A percentile compares a stretch with the other conserved stretches of the same genome.
Conservation (phyloP, 2,113 vertebrate genomes). For the Toxotes jaculatrix region DNA sequence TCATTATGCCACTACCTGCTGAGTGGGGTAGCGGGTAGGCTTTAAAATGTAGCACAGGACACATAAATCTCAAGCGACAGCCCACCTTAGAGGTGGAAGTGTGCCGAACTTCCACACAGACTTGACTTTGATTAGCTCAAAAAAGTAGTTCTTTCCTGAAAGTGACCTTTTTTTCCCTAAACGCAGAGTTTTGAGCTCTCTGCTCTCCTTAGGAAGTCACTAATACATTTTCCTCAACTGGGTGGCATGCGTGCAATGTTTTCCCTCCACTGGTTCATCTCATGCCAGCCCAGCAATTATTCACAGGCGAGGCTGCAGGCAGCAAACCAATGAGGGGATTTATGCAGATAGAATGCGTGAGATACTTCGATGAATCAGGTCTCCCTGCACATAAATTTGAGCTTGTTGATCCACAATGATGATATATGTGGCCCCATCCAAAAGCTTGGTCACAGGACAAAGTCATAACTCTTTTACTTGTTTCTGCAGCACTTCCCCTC, state of each 20-base stretch:
- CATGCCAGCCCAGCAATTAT: slow-evolving; percentile 62
- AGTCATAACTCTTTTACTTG: slow-evolving; percentile 69
- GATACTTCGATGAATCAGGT: slow-evolving; percentile 68
- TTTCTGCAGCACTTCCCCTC: slow-evolving; percentile 36
- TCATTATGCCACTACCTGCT: slow-evolving; percentile 37
- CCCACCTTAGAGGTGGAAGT: slow-evolving; percentile 35
- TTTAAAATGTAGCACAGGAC: slow-evolving; percentile 40
- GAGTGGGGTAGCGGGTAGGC: slow-evolving; percentile 12
- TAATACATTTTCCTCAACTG: slow-evolving; percentile 42
- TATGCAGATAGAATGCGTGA: slow-evolving; percentile 71
- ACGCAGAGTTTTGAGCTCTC: not conserved
- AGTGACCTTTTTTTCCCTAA: slow-evolving; percentile 13
- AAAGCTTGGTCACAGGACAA: slow-evolving; percentile 52
- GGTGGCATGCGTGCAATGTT: slow-evolving; percentile 47
- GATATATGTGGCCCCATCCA: slow-evolving; percentile 65
- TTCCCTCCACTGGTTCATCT: slow-evolving; percentile 58
- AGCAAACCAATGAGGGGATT: slow-evolving; percentile 77
- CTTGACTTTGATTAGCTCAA: slow-evolving; percentile 42
- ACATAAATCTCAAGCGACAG: slow-evolving; percentile 56
- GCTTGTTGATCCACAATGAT: slow-evolving; percentile 72
- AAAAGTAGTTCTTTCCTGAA: slow-evolving; percentile 46
- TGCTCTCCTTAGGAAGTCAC: slow-evolving; percentile 7
- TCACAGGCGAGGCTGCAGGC: slow-evolving; percentile 63
- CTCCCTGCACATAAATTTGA: slow-evolving; percentile 66
- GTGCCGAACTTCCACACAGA: slow-evolving; percentile 24